A percentile compares a stretch with the other conserved stretches of the same genome.
These are phyloP conservation scores for Chauna torquata DNA, from an alignment of 2,113 vertebrate genomes.

Conservation along the genomic window DNA sequence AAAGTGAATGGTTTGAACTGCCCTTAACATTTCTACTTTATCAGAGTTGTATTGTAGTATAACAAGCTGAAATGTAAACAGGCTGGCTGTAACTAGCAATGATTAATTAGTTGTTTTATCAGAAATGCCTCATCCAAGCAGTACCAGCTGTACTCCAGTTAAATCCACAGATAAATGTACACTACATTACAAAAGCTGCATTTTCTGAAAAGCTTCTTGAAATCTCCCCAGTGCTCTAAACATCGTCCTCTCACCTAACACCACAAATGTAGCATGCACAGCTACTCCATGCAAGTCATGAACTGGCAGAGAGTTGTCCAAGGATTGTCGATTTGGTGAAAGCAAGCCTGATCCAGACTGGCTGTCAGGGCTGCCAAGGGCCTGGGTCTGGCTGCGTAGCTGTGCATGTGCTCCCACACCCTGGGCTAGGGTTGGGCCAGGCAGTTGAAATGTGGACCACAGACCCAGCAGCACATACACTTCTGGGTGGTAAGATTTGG, in stretches of 20 bases:
- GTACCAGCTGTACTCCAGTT: background rate
- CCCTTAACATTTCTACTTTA: background rate
- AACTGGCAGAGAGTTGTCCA: background rate
- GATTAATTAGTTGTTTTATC: constrained; percentile 9
- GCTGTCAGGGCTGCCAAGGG: fast-evolving
- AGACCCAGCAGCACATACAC: background rate
- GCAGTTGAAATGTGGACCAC: background rate
- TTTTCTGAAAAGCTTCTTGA: background rate
- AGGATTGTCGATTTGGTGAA: background rate
- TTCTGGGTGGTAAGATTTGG: background rate
- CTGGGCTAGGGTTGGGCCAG: fast-evolving
- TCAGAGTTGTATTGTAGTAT: background rate
- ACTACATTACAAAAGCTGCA: background rate
- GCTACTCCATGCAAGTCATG: background rate
- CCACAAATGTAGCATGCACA: background rate
- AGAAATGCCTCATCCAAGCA: background rate
- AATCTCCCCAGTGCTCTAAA: background rate
- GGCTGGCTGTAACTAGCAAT: background rate
- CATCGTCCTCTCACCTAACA: background rate
- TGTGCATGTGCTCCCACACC: background rate
- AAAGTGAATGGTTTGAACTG: background rate
- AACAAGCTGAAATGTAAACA: constrained; percentile 12
- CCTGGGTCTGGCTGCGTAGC: background rate
- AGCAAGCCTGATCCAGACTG: background rate
- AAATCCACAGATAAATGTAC: background rate